Evolutionary conservation across 2,113 vertebrate genomes (phyloP).

Genomic region (Etheostoma spectabile): DNA sequence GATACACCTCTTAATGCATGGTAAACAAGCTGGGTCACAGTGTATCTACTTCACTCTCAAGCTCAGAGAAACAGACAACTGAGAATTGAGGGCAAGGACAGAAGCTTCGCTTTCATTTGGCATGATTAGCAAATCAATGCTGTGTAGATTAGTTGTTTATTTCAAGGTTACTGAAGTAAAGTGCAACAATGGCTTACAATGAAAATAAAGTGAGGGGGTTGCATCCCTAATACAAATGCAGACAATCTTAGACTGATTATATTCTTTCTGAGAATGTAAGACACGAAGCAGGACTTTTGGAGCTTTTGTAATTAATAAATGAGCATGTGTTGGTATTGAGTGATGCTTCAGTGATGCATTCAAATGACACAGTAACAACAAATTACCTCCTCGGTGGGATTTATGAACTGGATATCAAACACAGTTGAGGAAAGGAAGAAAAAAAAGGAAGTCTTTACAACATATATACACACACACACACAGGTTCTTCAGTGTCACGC

Average conservation of each 20-base stretch:
- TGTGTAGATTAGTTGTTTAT: slow-evolving; percentile 21
- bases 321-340: slow-evolving; percentile 11
- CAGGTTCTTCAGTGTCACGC: not conserved
- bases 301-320: slow-evolving; percentile 32
- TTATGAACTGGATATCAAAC: not conserved
- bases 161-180: slow-evolving; percentile 42
- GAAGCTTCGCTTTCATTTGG: slow-evolving; percentile 28
- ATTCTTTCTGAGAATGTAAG: not conserved
- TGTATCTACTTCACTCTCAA: slow-evolving; percentile 8
- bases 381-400: not conserved
- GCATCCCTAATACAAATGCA: not conserved
- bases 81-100: slow-evolving; percentile 7
- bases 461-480: not conserved
- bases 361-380: slow-evolving; percentile 7
- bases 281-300: slow-evolving; percentile 16
- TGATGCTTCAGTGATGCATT: slow-evolving; percentile 4
- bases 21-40: slow-evolving; percentile 38
- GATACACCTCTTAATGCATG: slow-evolving; percentile 28
- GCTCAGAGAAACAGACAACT: not conserved
- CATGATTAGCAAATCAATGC: slow-evolving; percentile 55
- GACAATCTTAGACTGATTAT: slow-evolving; percentile 4
- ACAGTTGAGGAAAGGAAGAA: not conserved
- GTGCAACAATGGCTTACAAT: not conserved
- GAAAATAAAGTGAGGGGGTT: not conserved
- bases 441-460: not conserved